These are phyloP conservation scores for Drosophila insularis DNA, from an alignment of 1,140 invertebrate species.

Conservation along the genomic window DNA sequence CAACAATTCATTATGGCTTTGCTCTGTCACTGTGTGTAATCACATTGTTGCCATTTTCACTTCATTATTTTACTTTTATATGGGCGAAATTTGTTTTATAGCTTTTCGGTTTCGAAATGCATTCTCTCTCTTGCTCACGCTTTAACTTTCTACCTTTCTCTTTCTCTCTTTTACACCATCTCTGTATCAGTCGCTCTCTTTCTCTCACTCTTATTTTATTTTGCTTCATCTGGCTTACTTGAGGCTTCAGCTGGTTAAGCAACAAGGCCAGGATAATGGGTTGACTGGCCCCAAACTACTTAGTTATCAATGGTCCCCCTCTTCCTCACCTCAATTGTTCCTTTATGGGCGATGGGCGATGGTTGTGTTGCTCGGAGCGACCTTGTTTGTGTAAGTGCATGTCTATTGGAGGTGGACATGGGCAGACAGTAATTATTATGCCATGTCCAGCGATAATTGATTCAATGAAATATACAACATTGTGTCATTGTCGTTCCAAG, in stretches of 20 bases:
- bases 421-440: constrained; percentile 79
- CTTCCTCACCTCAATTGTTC: constrained; percentile 33
- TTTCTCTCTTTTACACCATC: background rate
- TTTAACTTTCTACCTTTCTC: background rate
- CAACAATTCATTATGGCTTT: constrained; percentile 72
- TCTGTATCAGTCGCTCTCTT: background rate
- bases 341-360: constrained; percentile 29
- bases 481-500: constrained; percentile 26
- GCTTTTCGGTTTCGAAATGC: constrained; percentile 37
- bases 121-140: constrained; percentile 25
- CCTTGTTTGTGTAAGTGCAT: constrained; percentile 55
- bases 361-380: constrained; percentile 58
- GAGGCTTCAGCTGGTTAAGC: constrained; percentile 70
- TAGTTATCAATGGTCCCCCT: constrained; percentile 35
- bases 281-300: constrained; percentile 18
- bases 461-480: constrained; percentile 72
- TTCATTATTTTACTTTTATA: constrained; percentile 81
- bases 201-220: background rate
- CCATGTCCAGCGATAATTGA: constrained; percentile 80
- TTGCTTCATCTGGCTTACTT: constrained; percentile 27
- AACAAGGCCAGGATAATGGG: constrained; percentile 68
- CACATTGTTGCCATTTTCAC: constrained; percentile 82
- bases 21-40: constrained; percentile 73
- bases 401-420: constrained; percentile 19
- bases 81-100: constrained; percentile 76